A percentile compares a stretch with the other conserved stretches of the same genome.
Conservation (phyloP, 2,888 invertebrate genomes). For the Eudemis profundana region DNA sequence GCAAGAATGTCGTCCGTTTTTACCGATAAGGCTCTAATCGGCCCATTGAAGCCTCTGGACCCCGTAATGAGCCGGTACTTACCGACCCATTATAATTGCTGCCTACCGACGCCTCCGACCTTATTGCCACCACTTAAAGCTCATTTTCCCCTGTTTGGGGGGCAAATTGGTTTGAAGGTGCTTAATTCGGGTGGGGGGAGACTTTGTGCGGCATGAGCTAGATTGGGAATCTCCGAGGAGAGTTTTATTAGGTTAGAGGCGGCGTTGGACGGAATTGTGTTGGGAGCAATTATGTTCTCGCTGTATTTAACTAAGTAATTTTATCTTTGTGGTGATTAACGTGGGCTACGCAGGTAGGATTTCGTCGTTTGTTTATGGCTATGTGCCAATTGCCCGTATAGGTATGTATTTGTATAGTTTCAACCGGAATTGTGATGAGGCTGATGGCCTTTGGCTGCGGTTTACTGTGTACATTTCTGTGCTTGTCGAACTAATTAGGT, state of each 20-base stretch:
- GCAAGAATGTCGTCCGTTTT: constrained; percentile 18
- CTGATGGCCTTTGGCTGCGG: too few species aligned
- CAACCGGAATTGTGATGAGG: too few species aligned
- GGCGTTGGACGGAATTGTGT: constrained; percentile 17
- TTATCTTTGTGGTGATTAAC: constrained; percentile 5
- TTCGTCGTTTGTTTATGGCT: neutral
- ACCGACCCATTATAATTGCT: constrained; percentile 43
- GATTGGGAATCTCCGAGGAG: constrained; percentile 39
- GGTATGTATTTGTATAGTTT: neutral
- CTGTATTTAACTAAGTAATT: constrained; percentile 26
- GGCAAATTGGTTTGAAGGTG: constrained; percentile 32
- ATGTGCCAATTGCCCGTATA: neutral
- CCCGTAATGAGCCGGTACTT: constrained; percentile 43
- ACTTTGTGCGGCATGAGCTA: constrained; percentile 25
- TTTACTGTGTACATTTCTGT: too few species aligned
- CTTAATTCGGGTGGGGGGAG: constrained; percentile 33
- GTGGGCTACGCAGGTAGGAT: neutral
- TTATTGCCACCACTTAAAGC: constrained; percentile 31
- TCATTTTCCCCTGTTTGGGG: constrained; percentile 15
- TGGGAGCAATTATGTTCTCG: constrained; percentile 29
- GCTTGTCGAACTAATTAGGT: too few species aligned
- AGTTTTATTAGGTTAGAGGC: constrained; percentile 40
- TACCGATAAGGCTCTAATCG: constrained; percentile 23
- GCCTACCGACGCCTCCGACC: constrained; percentile 12
- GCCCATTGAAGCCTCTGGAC: constrained; percentile 17